Base-by-base conservation (phyloP, 2,113 vertebrate species). In the Alexandromys fortis region DNA sequence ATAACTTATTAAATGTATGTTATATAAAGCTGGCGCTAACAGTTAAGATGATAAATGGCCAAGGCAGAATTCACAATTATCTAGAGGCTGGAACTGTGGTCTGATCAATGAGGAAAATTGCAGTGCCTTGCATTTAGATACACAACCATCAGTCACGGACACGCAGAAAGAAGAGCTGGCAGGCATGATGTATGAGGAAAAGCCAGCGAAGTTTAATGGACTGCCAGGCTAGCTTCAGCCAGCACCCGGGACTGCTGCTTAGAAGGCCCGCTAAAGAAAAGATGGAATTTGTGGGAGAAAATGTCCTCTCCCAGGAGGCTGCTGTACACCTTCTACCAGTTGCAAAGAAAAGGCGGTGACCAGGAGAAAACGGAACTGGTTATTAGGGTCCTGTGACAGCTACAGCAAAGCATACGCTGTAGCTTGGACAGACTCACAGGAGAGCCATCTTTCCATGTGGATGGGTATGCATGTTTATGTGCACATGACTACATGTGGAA, bases 1-100 rank as follows among this genome's bases (percentile, higher is more conserved):
- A 45, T 65, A 65, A 11, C 67, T 95, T 82, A 92, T 85, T 94
- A 68, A 72, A 82, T 93, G n/a, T 86, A 58, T 73, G 30, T 52
- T 70, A 87, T 52, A 70, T 26, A n/a, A 70, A 87, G 88, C 4
- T 75, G 90, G 52, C 67, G 83, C 10, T 67, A 67, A 88, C 38
- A 73, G 16, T 65, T 72, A 63, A 76, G 19, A 65, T 28, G 67
- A 89, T 38, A 7, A 89, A 86, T 52, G 12, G 47, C 14, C 92
- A 85, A 86, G 85, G 70, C 12, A 95, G 93, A 91, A 94, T 52
- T 86, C 47, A 42, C 30, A 79, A 85, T 85, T 55, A 91, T 79
- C 79, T 83, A 85, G 75, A 94, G 17, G 45, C 76, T 49, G 16
- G 55, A 94, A 87, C 47, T 83, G 45, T 79, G 45, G 30, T 77